Evolutionary conservation across 2,113 vertebrate species (phyloP), one percentile per base, ranked within the genome.

Genomic region (Chloroceryle aenea): DNA sequence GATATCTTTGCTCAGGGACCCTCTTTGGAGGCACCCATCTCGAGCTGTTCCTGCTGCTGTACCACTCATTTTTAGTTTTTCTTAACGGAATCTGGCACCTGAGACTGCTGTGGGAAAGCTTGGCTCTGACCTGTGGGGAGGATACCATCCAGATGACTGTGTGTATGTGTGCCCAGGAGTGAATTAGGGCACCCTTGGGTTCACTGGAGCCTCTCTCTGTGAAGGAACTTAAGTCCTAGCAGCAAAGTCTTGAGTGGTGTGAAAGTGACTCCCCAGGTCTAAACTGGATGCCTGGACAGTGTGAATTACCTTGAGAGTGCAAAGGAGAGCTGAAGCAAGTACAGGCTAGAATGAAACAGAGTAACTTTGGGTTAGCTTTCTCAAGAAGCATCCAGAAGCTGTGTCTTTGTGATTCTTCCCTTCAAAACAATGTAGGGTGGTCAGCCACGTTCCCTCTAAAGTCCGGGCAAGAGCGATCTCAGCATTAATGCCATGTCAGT

Each of bases 401-500:
- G 32, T 92, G 56, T 63, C 64, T 89, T 36, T 74, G 14, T 32
- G 64, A 19, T 89, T 73, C 50, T 74, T 89, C 52, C 11, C 10
- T 61, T 67, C 26, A 26, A 62, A 43, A 40, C 12, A 27, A 6
- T 22, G 6, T 19, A 32, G 22, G 25, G 30, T 75, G 27, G 40
- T 64, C 25, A 56, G 7, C 50, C 12, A 0, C 36, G 23, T 77
- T 89, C 58, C 80, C 15, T 43, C 10, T 45, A 7, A 50, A 67
- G 29, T 61, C 38, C 47, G 30, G 50, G n/a, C 10, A 42, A 74
- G 73, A 87, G 6, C 32, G 30, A 2, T 4, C 13, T 63, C 62
- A 45, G 20, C 23, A 3, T 68, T 61, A 73, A 25, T 85, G 45
- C 62, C 0, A 0, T 68, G 27, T 50, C 12, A 72, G 1, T 63